Conservation (phyloP, 2,113 vertebrate genomes). For the Lasiurus borealis region DNA sequence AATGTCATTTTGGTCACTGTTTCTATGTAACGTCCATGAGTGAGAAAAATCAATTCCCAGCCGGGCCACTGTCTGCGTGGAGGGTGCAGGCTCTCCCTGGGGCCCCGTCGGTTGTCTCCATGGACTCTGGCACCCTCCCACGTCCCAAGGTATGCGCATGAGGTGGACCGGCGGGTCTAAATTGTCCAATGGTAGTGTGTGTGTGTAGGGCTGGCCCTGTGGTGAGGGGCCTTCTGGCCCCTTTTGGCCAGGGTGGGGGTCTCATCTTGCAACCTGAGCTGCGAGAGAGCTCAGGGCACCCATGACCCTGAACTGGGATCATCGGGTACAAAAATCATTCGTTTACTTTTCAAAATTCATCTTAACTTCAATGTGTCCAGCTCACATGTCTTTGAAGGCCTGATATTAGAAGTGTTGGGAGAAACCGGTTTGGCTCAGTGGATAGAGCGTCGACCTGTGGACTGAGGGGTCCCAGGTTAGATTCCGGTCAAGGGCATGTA, state of each 20-base stretch:
- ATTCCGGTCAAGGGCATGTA: no score
- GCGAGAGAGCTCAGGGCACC: no score
- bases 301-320: not conserved
- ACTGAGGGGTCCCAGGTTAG: no score
- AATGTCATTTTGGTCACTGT: not conserved
- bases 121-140: not conserved
- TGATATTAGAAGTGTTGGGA: not conserved
- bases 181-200: not conserved
- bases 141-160: not conserved
- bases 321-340: not conserved
- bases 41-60: not conserved
- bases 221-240: not conserved
- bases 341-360: no score
- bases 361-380: not conserved
- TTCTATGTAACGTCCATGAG: not conserved
- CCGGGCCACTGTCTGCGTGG: not conserved
- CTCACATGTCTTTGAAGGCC: no score
- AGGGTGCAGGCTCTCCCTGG: fast-evolving
- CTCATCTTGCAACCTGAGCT: not conserved
- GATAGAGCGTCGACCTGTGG: no score
- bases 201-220: not conserved
- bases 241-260: not conserved
- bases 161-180: not conserved
- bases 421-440: no score
- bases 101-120: no score